phyloP scores from a whole-genome alignment of 1,140 invertebrate species.

The Drosophila cardini region DNA sequence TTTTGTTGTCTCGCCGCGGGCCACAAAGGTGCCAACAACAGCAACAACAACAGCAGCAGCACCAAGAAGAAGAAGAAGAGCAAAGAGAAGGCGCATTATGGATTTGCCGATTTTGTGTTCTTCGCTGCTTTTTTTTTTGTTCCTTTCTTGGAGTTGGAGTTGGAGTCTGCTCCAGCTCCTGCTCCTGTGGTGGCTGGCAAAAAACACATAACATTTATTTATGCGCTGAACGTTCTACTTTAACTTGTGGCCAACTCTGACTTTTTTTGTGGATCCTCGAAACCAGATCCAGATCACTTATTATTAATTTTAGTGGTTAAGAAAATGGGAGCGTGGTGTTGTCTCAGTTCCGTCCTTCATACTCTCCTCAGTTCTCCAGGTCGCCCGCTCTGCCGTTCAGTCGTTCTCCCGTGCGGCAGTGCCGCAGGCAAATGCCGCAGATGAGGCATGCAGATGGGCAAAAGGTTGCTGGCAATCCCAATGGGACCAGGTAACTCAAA shows the following conservation, averaged over 20 bases:
- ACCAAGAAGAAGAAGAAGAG: slow-evolving; percentile 27
- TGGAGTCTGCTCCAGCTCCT: slow-evolving; percentile 14
- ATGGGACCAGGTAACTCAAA: slow-evolving; percentile 30
- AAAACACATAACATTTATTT: slow-evolving; percentile 84
- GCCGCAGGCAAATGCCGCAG: slow-evolving; percentile 73
- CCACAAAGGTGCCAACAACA: slow-evolving; percentile 82
- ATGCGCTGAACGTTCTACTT: slow-evolving; percentile 65
- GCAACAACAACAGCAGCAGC: slow-evolving; percentile 13
- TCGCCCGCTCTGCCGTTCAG: slow-evolving; percentile 37
- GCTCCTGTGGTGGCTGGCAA: slow-evolving; percentile 76
- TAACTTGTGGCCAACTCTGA: slow-evolving; percentile 1
- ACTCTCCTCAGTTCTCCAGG: slow-evolving; percentile 12
- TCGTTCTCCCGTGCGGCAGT: slow-evolving; percentile 55
- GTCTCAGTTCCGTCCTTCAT: not conserved
- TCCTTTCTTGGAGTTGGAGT: slow-evolving; percentile 8
- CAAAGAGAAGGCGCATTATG: slow-evolving; percentile 59
- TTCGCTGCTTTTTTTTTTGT: slow-evolving; percentile 20
- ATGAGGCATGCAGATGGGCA: slow-evolving; percentile 79
- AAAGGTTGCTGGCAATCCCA: slow-evolving; percentile 71
- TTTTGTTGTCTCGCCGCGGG: slow-evolving; percentile 84
- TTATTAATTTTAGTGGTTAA: slow-evolving; percentile 85
- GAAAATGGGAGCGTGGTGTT: slow-evolving; percentile 71
- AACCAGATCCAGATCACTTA: slow-evolving; percentile 84
- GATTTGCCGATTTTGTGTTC: slow-evolving; percentile 62
- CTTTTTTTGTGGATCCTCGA: slow-evolving; percentile 46